phyloP scores from a whole-genome alignment of 2,888 invertebrate genomes.

The Leucophora obtusa region DNA sequence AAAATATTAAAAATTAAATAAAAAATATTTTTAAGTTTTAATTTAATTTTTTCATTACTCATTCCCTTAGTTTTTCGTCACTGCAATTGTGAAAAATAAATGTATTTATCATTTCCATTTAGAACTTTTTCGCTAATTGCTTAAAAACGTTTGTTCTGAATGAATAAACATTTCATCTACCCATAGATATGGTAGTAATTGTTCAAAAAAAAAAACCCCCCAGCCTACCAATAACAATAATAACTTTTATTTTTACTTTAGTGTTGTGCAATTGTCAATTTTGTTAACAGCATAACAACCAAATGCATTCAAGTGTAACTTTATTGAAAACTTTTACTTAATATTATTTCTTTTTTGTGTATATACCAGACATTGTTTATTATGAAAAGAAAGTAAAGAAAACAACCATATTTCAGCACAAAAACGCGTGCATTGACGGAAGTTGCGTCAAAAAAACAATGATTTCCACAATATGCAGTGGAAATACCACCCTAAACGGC shows the following conservation, averaged over 20 bases:
- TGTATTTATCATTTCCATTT: constrained; percentile 21
- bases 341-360: constrained; percentile 7
- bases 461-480: constrained; percentile 35
- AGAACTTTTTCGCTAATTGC: constrained; percentile 50
- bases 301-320: constrained; percentile 76
- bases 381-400: constrained; percentile 43
- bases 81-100: not conserved
- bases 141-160: constrained; percentile 54
- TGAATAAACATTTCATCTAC: constrained; percentile 23
- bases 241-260: not conserved
- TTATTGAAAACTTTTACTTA: constrained; percentile 59
- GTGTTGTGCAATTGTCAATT: constrained; percentile 65
- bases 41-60: no score
- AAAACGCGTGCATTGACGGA: constrained; percentile 74
- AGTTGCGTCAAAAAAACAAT: constrained; percentile 71
- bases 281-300: constrained; percentile 67
- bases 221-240: constrained; percentile 54
- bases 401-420: constrained; percentile 46
- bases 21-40: no score
- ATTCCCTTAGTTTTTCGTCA: not conserved
- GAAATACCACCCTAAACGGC: constrained; percentile 27
- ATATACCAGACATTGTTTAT: constrained; percentile 46
- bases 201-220: constrained; percentile 32
- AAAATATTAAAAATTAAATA: no score
- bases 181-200: not conserved